These are phyloP conservation scores for Leptopilina syphax DNA, from an alignment of 2,888 invertebrate species.

Conservation along the genomic window DNA sequence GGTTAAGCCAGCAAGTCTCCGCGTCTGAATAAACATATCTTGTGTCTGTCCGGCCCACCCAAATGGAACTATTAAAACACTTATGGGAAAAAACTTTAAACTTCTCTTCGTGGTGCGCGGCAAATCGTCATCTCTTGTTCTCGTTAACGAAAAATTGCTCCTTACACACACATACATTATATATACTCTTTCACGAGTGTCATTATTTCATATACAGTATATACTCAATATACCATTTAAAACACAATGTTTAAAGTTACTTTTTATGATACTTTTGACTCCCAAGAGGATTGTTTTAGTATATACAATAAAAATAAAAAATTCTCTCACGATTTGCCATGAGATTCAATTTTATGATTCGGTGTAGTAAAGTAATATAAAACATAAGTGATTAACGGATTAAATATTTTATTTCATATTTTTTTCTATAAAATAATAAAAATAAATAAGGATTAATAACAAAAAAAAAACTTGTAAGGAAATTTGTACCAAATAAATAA, in stretches of 20 bases:
- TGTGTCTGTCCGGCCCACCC: slow-evolving; percentile 73
- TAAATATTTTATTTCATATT: no score
- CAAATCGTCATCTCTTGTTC: slow-evolving; percentile 38
- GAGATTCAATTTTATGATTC: neutral
- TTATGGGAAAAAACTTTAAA: slow-evolving; percentile 67
- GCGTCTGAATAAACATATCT: slow-evolving; percentile 75
- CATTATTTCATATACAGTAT: no score
- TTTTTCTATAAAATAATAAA: no score
- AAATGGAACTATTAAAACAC: slow-evolving; percentile 72
- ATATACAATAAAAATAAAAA: slow-evolving; percentile 7
- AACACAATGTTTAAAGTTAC: slow-evolving; percentile 21
- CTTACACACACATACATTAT: neutral
- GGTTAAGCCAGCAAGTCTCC: slow-evolving; percentile 67
- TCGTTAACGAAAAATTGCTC: slow-evolving; percentile 38
- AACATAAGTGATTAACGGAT: no score
- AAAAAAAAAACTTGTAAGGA: neutral
- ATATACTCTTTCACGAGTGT: no score
- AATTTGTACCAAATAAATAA: no score
- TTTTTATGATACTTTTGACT: slow-evolving; percentile 45
- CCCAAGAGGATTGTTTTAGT: slow-evolving; percentile 36
- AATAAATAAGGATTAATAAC: no score
- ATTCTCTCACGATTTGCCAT: slow-evolving; percentile 15
- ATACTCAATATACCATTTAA: neutral
- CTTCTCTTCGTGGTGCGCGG: slow-evolving; percentile 47
- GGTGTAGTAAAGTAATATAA: no score